A percentile compares a stretch with the other conserved stretches of the same genome.
phyloP scores from a whole-genome alignment of 2,888 invertebrate genomes.

The Cabera pusaria region DNA sequence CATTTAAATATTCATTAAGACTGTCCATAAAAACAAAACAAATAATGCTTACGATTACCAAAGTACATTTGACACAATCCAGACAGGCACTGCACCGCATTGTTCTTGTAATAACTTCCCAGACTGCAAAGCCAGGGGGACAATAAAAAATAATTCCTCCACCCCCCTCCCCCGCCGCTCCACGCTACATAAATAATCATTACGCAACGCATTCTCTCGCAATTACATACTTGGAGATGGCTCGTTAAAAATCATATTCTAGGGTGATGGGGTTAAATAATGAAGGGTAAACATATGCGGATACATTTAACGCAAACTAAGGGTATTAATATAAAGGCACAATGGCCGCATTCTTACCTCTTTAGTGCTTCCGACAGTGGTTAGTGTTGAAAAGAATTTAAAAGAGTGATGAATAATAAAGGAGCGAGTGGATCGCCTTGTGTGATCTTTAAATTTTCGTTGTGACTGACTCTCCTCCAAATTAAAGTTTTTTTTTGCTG shows the following conservation, averaged over 20 bases:
- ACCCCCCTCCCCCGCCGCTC: constrained; percentile 37
- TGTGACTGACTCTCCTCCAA: no score
- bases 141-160: constrained; percentile 70
- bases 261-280: constrained; percentile 29
- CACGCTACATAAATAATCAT: constrained; percentile 67
- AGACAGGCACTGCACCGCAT: constrained; percentile 6
- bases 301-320: constrained; percentile 9
- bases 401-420: no score
- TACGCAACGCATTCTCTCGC: constrained; percentile 63
- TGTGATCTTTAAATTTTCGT: no score
- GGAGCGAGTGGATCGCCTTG: no score
- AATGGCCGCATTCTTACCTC: no score
- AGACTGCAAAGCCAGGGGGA: constrained; percentile 31
- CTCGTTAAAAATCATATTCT: constrained; percentile 68
- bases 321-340: no score
- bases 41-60: no score
- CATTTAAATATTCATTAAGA: no score
- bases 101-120: constrained; percentile 21
- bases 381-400: no score
- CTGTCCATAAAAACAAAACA: no score
- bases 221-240: constrained; percentile 69
- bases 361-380: no score
- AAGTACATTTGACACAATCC: not conserved
- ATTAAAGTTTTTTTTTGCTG: no score
- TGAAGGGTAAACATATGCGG: constrained; percentile 16